These are phyloP conservation scores for Watsonalla binaria DNA, from an alignment of 2,888 invertebrate genomes.

Conservation along the genomic window DNA sequence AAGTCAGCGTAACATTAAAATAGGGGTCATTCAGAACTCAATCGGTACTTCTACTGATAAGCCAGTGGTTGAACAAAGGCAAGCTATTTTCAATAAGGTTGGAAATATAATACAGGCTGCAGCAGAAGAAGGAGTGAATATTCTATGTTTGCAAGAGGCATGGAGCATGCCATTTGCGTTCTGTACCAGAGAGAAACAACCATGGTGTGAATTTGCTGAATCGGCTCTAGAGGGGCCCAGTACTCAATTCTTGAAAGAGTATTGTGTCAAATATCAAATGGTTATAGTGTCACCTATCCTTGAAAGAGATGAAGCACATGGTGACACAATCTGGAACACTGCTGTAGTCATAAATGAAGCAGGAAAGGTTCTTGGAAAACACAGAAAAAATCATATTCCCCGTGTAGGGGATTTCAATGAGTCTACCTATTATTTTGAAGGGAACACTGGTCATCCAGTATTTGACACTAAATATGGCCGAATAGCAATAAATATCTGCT, in stretches of 20 bases:
- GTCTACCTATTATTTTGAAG: conserved; percentile 98
- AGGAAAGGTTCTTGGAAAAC: conserved; percentile 94
- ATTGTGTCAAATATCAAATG: conserved; percentile 91
- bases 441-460: conserved; percentile 97
- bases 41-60: conserved; percentile 87
- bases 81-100: conserved; percentile 87
- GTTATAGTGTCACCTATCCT: conserved; percentile 97
- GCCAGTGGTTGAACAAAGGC: conserved; percentile 86
- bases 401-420: conserved; percentile 99
- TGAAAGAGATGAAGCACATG: conserved; percentile 92
- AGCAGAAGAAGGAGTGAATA: conserved; percentile 87
- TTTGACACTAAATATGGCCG: conserved; percentile 92
- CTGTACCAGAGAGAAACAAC: conserved; percentile 96
- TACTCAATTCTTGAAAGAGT: conserved; percentile 86
- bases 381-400: conserved; percentile 99
- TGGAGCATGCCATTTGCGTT: conserved; percentile 99
- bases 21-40: conserved; percentile 93
- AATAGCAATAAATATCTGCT: conserved; percentile 97
- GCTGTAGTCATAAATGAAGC: conserved; percentile 93
- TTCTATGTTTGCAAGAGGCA: conserved; percentile 97
- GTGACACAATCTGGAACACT: conserved; percentile 97
- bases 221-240: conserved; percentile 91
- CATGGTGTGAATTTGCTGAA: conserved; percentile 99
- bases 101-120: conserved; percentile 87
- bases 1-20: conserved; percentile 83